Base-by-base conservation (phyloP, 2,797 vertebrate genomes). In the Helicolenus hilgendorfi region DNA sequence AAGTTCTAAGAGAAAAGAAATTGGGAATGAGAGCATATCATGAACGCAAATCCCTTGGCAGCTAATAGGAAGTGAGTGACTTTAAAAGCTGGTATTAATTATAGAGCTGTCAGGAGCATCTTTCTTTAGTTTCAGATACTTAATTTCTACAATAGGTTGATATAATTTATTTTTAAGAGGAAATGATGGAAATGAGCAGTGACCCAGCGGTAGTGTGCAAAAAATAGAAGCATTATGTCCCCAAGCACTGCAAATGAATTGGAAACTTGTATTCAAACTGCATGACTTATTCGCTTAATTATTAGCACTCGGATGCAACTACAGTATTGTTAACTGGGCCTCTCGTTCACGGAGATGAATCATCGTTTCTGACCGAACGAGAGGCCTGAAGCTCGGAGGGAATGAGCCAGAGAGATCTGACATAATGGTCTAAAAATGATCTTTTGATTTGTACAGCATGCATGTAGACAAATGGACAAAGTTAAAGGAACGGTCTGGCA, bases 321-420 rank as follows among this genome's bases (percentile, higher is more conserved):
- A 13, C 35, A 38, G 59, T 36, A 68, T 75, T 72, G 38, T 81
- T 29, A 55, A 67, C 56, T 59, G 20, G 7, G 0, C 49, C 0
- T 65, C 64, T 72, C 53, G 63, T 62, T 84, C 10, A 45, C 55
- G 18, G 22, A 27, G 72, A 77, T 81, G 41, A 90, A 68, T 86
- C 41, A 77, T 72, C 7, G 33, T 63, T 63, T 70, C 24, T 53
- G 73, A 33, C 75, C 64, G 29, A 81, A 67, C 56, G 18, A 79
- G 22, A 33, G 27, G 41, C 15, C 20, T 73, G 83, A 72, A 74
- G 56, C 26, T 35, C 26, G 1, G 18, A 71, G 33, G 38, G 49
- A 86, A 79, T 24, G 56, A 29, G 64, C 59, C 35, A 3, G 7
- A 69, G 38, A 75, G 67, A 72, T 35, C 3, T 69, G 7, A 49